Evolutionary conservation across 2,113 vertebrate genomes (phyloP), one percentile per base, ranked within the genome.

Genomic region (Melanostigma gelatinosum): DNA sequence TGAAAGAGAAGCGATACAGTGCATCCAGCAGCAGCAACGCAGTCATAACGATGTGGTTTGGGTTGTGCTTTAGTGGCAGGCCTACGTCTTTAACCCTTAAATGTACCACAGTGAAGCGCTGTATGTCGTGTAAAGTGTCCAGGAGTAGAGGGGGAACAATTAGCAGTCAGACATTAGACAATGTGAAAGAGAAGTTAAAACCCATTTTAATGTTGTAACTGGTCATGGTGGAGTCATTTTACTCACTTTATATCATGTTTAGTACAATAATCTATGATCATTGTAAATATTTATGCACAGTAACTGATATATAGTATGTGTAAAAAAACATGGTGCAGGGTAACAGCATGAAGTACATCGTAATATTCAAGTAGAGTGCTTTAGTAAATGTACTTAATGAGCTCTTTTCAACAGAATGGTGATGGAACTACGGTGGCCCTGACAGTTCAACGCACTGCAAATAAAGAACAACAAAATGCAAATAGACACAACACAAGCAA

Each of bases 21-120:
- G 18, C 24, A 72, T 36, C 40, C 75, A 82, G 79, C 50, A 72
- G 83, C 71, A 55, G 57, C 29, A 77, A 54, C 64, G 4, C 48
- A 11, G 24, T 13, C 50, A 4, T 86, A 77, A 76, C 73, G 62
- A 36, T 16, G 75, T n/a, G 71, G 64, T 77, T 63, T 18, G 52
- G 65, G 24, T 22, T 34, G 48, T 8, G 55, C 36, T 34, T 27
- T 0, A 32, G 57, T 42, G 24, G 24, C 57, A 69, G 20, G 46
- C 65, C 34, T 15, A 0, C 8, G 6, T 36, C 24, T 52, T 62
- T 75, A 70, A 65, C 34, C 36, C 36, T 52, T n/a, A 11, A 11
- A 48, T 40, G 48, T 20, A 54, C 40, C 42, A 42, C 58, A 65
- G 20, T 22, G 9, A 50, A 18, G 60, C 0, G 6, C 58, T 34